Percentiles rank a stretch among this genome's conserved stretches.
Evolutionary conservation across 2,888 invertebrate species (phyloP).

Genomic region (Palloptera scutellata): DNA sequence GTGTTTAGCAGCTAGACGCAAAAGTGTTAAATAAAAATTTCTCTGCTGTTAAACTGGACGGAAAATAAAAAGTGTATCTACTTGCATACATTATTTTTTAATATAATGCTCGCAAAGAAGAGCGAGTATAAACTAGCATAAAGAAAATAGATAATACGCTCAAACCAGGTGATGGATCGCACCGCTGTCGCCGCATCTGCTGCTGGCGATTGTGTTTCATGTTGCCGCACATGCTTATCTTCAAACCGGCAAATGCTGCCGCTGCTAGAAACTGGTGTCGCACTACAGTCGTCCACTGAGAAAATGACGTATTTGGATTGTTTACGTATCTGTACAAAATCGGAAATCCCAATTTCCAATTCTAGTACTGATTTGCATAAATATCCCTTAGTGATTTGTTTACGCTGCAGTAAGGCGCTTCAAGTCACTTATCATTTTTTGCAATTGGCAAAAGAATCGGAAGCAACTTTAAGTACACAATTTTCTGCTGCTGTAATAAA

Average conservation of each 20-base stretch:
- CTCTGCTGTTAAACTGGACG: too few relatives aligned
- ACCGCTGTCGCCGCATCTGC: too few relatives aligned
- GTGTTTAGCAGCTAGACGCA: too few relatives aligned
- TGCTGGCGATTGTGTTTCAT: background rate
- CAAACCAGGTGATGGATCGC: too few relatives aligned
- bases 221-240: constrained; percentile 52
- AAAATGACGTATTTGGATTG: constrained; percentile 31
- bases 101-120: too few relatives aligned
- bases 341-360: constrained; percentile 28
- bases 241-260: constrained; percentile 30
- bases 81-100: too few relatives aligned
- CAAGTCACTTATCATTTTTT: constrained; percentile 55
- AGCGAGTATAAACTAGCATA: too few relatives aligned
- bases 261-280: constrained; percentile 9
- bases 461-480: background rate
- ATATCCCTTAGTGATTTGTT: constrained; percentile 52
- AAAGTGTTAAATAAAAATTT: too few relatives aligned
- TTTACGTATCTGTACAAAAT: constrained; percentile 38
- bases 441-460: constrained; percentile 38
- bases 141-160: too few relatives aligned
- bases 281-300: constrained; percentile 24
- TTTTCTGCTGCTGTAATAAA: too few relatives aligned
- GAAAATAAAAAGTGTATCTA: too few relatives aligned
- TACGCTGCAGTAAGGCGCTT: constrained; percentile 53
- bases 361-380: constrained; percentile 36